Percentiles rank a stretch among this genome's conserved stretches.
Evolutionary conservation across 2,113 vertebrate species (phyloP).

Genomic region (Labeo rohita): DNA sequence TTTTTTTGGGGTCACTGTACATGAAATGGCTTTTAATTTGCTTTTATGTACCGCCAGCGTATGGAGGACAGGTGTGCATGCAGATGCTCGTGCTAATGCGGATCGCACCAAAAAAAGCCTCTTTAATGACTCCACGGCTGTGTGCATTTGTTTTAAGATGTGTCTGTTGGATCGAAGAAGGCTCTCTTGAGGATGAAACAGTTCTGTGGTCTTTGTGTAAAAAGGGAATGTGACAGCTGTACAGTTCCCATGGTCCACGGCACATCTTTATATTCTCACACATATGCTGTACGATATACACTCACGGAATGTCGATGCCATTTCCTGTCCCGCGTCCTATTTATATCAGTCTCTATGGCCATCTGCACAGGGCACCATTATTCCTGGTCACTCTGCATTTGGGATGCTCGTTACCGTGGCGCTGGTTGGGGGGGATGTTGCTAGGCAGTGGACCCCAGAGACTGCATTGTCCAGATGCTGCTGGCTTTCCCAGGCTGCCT

Average conservation of each 20-base stretch:
- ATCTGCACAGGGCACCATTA: slow-evolving; percentile 66
- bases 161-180: slow-evolving; percentile 51
- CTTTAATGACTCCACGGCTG: slow-evolving; percentile 63
- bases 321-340: slow-evolving; percentile 50
- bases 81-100: slow-evolving; percentile 67
- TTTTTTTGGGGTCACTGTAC: background rate
- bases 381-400: slow-evolving; percentile 70
- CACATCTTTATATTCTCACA: slow-evolving; percentile 37
- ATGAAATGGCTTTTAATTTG: slow-evolving; percentile 25
- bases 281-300: slow-evolving; percentile 10
- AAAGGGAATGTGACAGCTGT: slow-evolving; percentile 70
- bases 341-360: slow-evolving; percentile 63
- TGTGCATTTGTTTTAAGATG: slow-evolving; percentile 69
- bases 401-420: slow-evolving; percentile 65
- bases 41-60: slow-evolving; percentile 32
- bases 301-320: background rate
- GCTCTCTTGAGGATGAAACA: slow-evolving; percentile 61
- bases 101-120: slow-evolving; percentile 63
- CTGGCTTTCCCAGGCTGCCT: slow-evolving; percentile 64
- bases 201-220: slow-evolving; percentile 59
- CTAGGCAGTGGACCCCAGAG: slow-evolving; percentile 71
- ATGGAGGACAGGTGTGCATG: slow-evolving; percentile 55
- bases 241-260: slow-evolving; percentile 52
- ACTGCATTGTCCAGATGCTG: slow-evolving; percentile 79
- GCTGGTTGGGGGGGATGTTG: slow-evolving; percentile 59